Base-by-base conservation (phyloP, 2,113 vertebrate species). In the Crotophaga sulcirostris region DNA sequence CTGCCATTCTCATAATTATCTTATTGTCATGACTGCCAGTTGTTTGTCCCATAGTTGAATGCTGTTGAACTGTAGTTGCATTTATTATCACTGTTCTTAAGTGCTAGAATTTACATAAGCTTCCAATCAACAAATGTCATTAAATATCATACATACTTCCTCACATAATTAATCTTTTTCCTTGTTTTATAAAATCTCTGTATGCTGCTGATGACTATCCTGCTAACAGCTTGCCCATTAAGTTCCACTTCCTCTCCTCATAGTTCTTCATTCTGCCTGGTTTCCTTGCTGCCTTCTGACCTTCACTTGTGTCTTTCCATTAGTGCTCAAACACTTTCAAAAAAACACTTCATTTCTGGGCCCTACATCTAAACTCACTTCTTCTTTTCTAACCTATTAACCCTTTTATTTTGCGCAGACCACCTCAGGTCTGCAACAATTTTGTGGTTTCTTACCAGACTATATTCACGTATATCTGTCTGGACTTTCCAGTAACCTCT, bases 391-490 rank as follows among this genome's bases (percentile, higher is more conserved):
- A 42, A 44, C 3, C 7, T 47, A 60, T 72, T 51, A 82, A 63
- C 58, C 10, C 10, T 73, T 89, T 52, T 66, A 44, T 87, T 93
- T 80, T 54, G 5, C 33, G 47, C 7, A 77, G 19, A 56, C 13
- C 1, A 4, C 19, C 23, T 51, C 33, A 67, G 4, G 17, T 33
- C 29, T 84, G 33, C 0, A 1, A 63, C 25, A 73, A 17, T 40
- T 10, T 16, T 76, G 21, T 29, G 3, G 19, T 69, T 91, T 73
- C 36, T 66, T 36, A 44, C 17, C 31, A 59, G 38, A 20, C 25
- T 68, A 24, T 64, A 68, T 18, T 15, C 12, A 26, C 18, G 1
- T 9, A 40, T 29, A 40, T 77, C 77, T 78, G 11, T 18, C 21
- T 45, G 18, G 25, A 10, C 8, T 81, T 74, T 74, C 45, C 36